These are phyloP conservation scores for Hirtodrosophila duncani DNA, from an alignment of 2,888 invertebrate genomes.

Conservation along the genomic window DNA sequence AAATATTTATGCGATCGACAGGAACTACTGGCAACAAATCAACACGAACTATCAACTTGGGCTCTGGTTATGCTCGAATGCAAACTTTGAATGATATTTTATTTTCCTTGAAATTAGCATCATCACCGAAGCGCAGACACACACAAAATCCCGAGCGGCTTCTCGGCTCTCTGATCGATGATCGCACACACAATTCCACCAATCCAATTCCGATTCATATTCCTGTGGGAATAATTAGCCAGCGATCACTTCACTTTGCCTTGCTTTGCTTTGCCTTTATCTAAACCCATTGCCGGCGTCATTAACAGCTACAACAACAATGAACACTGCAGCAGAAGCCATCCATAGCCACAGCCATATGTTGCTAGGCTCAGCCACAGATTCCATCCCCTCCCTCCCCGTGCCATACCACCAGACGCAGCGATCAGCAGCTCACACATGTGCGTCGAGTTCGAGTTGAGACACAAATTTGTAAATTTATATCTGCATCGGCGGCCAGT, in stretches of 20 bases:
- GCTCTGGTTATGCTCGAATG: slow-evolving; percentile 28
- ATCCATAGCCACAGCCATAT: no score
- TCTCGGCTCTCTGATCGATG: no score
- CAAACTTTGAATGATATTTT: slow-evolving; percentile 30
- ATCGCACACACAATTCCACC: slow-evolving; percentile 4
- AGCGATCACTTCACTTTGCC: background rate
- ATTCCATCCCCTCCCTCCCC: background rate
- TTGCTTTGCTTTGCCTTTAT: slow-evolving; percentile 22
- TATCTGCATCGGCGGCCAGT: slow-evolving; percentile 9
- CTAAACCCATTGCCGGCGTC: slow-evolving; percentile 49
- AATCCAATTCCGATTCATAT: slow-evolving; percentile 8
- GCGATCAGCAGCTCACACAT: slow-evolving; percentile 9
- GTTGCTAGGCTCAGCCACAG: slow-evolving; percentile 18
- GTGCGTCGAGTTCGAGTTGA: no score
- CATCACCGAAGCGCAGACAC: no score
- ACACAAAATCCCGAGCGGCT: no score
- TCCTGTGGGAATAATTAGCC: slow-evolving; percentile 59
- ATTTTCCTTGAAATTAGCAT: no score
- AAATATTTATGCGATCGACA: slow-evolving; percentile 59
- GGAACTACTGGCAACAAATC: no score
- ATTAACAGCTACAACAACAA: slow-evolving; percentile 28
- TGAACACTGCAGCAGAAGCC: slow-evolving; percentile 20
- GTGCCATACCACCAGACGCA: slow-evolving; percentile 20
- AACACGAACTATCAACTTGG: no score
- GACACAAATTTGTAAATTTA: no score